Conservation (phyloP, 1,140 invertebrate species). For the Hypsibius dujardini region DNA sequence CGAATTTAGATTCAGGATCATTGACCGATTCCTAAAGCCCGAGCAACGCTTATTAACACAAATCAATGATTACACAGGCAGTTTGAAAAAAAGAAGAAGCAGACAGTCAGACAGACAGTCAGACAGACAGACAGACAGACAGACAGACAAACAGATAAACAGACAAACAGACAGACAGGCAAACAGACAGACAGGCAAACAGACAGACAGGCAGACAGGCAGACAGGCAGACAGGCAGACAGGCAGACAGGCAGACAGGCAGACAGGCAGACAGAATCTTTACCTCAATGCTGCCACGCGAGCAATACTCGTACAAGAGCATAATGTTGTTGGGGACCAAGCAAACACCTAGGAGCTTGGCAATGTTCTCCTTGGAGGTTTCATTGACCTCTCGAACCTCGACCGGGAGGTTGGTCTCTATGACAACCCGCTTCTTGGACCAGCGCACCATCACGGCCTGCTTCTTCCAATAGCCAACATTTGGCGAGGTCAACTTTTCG, state of each 20-base stretch:
- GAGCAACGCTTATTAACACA: background rate
- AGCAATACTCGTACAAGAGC: conserved; percentile 1
- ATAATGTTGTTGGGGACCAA: background rate
- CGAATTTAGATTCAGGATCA: background rate
- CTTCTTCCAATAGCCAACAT: background rate
- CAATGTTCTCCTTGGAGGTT: background rate
- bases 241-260: too few relatives aligned
- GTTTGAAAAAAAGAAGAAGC: background rate
- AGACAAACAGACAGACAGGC: too few relatives aligned
- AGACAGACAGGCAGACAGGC: too few relatives aligned
- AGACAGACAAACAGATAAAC: too few relatives aligned
- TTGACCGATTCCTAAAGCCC: conserved; percentile 1
- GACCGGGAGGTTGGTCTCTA: background rate
- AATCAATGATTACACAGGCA: background rate
- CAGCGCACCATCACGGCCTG: background rate
- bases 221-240: too few relatives aligned
- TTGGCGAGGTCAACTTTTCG: background rate
- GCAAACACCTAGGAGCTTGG: background rate
- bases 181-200: too few relatives aligned
- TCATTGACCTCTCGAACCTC: background rate
- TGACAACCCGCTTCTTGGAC: background rate
- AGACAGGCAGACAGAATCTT: too few relatives aligned
- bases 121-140: too few relatives aligned
- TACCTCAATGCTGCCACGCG: background rate
- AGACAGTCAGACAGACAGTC: background rate